phyloP scores from a whole-genome alignment of 2,113 vertebrate genomes.

The Halichoeres trimaculatus region DNA sequence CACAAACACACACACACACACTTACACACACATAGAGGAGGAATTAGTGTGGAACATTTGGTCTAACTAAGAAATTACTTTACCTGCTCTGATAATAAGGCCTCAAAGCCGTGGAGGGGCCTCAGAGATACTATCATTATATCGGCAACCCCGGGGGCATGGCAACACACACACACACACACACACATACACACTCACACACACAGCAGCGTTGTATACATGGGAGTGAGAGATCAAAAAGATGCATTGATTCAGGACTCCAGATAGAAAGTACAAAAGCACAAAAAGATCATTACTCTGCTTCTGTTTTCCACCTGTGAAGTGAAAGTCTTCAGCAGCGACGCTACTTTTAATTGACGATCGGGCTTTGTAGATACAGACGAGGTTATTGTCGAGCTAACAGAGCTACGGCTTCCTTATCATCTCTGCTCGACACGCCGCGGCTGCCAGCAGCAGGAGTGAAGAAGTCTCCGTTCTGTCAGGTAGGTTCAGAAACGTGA shows the following conservation, averaged over 20 bases:
- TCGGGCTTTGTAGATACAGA: slow-evolving; percentile 46
- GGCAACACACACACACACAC: slow-evolving; percentile 26
- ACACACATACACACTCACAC: slow-evolving; percentile 27
- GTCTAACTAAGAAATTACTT: slow-evolving; percentile 72
- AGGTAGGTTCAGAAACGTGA: neutral
- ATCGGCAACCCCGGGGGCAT: slow-evolving; percentile 47
- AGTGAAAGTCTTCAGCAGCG: slow-evolving; percentile 19
- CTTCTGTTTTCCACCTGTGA: slow-evolving; percentile 18
- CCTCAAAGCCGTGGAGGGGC: slow-evolving; percentile 71
- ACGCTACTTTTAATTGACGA: slow-evolving; percentile 39
- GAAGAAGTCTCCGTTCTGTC: slow-evolving; percentile 26
- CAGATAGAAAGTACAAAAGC: slow-evolving; percentile 62
- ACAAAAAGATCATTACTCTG: slow-evolving; percentile 41
- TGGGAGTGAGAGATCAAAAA: slow-evolving; percentile 69
- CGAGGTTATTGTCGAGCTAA: slow-evolving; percentile 26
- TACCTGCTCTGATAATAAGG: slow-evolving; percentile 76
- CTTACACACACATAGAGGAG: slow-evolving; percentile 50
- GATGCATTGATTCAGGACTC: slow-evolving; percentile 67
- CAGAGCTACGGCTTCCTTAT: slow-evolving; percentile 32
- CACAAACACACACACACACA: slow-evolving; percentile 15
- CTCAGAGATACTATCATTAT: slow-evolving; percentile 74
- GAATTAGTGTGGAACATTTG: slow-evolving; percentile 70
- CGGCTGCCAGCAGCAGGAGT: slow-evolving; percentile 44
- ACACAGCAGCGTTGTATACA: slow-evolving; percentile 46
- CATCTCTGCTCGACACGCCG: slow-evolving; percentile 33